Evolutionary conservation across 2,797 vertebrate species (phyloP), one percentile per base, ranked within the genome.

Genomic region (Characodon lateralis): DNA sequence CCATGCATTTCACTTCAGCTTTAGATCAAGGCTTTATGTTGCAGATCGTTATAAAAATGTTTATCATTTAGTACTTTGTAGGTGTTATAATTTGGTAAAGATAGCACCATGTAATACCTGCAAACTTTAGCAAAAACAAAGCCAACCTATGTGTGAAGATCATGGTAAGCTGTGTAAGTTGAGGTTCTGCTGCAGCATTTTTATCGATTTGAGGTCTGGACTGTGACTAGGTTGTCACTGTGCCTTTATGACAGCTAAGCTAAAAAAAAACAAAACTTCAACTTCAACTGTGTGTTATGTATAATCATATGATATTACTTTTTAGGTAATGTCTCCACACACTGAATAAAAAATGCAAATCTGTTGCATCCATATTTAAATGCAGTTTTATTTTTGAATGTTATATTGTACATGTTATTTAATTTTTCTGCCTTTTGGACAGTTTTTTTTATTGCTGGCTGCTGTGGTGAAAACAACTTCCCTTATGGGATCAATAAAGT

Each of bases 401-500:
- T 4, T 16, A 46, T n/a, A 58, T 58, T 12, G 20, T n/a, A 24
- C 5, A 26, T 48, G 24, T 48, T 70, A 16, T 46, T 70, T 16
- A 26, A 7, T 5, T 48, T 5, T 26, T 48, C 41, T 70, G n/a
- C 24, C 43, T 70, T 70, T 48, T 26, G 66, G 41, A 70, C 16
- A 2, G 43, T 70, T 70, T 48, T 48, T 48, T 70, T 70, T 70
- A 70, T 70, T 46, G 66, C 66, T n/a, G 48, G 24, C 66, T 26
- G 6, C 66, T 16, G 41, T 16, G 41, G n/a, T 46, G 66, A 48
- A 70, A 70, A 70, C 66, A 46, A 48, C 66, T 70, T 70, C 43
- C 66, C 66, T 48, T n/a, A 16, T 70, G 66, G 66, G 66, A 70
- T 70, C 66, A 4, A 70, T 70, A 70, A 70, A 70, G 43, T 70